Evolutionary conservation across 2,113 vertebrate species (phyloP).

Genomic region (Okapia johnstoni): DNA sequence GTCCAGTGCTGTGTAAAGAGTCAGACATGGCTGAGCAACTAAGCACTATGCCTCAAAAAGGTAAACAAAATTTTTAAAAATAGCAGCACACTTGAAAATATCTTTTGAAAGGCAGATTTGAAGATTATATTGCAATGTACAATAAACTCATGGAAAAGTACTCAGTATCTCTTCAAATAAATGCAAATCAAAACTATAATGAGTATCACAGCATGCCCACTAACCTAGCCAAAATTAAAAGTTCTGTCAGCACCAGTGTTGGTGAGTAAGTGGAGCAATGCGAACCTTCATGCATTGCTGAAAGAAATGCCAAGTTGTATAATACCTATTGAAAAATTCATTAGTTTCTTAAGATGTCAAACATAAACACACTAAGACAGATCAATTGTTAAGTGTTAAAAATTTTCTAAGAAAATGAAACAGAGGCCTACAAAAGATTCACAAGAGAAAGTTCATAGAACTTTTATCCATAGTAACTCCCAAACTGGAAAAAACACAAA

Average conservation of each 20-base stretch:
- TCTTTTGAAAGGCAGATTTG: background rate
- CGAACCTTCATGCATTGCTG: background rate
- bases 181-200: background rate
- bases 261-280: background rate
- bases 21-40: background rate
- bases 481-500: background rate
- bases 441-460: background rate
- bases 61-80: background rate
- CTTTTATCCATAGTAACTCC: background rate
- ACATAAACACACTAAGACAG: background rate
- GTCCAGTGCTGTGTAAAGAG: background rate
- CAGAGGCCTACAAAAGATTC: background rate
- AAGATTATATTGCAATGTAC: background rate
- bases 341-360: background rate
- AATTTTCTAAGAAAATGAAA: background rate
- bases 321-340: background rate
- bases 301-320: background rate
- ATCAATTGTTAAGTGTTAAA: background rate
- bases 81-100: background rate
- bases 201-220: background rate
- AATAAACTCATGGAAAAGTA: background rate
- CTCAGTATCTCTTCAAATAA: background rate
- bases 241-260: background rate
- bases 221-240: background rate
- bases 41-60: background rate